Evolutionary conservation across 2,113 vertebrate species (phyloP).

Genomic region (Aptenodytes forsteri): DNA sequence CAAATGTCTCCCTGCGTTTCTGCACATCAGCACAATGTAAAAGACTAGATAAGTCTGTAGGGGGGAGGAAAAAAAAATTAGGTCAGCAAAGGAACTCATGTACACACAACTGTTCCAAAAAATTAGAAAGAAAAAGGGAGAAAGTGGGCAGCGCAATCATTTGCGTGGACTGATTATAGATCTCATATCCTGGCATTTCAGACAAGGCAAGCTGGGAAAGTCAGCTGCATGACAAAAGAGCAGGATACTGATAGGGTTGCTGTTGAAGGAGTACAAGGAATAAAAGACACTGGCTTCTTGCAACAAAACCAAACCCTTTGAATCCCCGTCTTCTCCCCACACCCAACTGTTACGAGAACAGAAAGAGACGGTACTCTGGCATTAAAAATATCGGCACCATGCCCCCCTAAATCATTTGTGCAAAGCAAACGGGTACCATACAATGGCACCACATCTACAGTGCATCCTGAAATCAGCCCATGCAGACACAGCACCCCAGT

Average conservation of each 20-base stretch:
- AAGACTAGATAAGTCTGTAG: neutral
- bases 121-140: neutral
- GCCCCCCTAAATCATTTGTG: neutral
- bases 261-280: neutral
- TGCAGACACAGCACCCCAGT: neutral
- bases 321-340: neutral
- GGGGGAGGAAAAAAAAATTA: neutral
- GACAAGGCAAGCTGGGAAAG: neutral
- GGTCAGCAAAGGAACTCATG: neutral
- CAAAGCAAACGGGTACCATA: neutral
- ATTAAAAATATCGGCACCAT: neutral
- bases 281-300: neutral
- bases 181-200: neutral
- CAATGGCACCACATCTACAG: neutral
- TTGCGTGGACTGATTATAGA: neutral
- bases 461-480: neutral
- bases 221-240: neutral
- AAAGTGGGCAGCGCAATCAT: accelerated
- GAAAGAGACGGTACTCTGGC: neutral
- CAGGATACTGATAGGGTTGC: neutral
- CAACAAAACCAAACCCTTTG: neutral
- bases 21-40: neutral
- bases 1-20: neutral
- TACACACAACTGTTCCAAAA: neutral
- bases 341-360: accelerated